Conservation (phyloP, 2,888 invertebrate genomes). For the Heteropelma amictum region DNA sequence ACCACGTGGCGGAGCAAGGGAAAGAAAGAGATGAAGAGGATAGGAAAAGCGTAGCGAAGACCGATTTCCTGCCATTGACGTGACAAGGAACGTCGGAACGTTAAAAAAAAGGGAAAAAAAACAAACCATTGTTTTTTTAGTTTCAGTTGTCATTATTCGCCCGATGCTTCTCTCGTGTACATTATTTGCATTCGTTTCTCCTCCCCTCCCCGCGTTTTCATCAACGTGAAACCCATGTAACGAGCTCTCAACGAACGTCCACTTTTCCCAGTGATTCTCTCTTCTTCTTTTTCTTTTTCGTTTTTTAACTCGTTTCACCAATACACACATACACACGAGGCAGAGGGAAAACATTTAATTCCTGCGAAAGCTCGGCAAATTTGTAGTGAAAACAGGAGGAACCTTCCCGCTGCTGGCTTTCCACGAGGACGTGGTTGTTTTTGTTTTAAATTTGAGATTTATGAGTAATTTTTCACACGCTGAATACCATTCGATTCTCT, state of each 20-base stretch:
- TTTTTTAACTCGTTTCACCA: conserved; percentile 8
- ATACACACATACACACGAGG: neutral
- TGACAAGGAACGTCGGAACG: conserved; percentile 7
- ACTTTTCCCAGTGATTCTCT: neutral
- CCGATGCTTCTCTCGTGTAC: conserved; percentile 8
- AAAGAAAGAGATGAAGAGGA: neutral
- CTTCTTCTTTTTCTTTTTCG: conserved; percentile 2
- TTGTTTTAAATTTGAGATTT: neutral
- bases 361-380: conserved; percentile 34
- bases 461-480: no score
- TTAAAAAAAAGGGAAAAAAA: conserved; percentile 33
- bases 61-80: conserved; percentile 16
- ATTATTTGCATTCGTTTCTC: neutral
- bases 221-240: conserved; percentile 17
- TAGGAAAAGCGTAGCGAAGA: neutral
- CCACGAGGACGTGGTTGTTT: no score
- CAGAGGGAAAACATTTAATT: conserved; percentile 42
- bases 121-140: conserved; percentile 29
- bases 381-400: neutral
- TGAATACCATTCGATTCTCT: no score
- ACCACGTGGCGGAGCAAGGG: conserved; percentile 2
- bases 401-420: no score
- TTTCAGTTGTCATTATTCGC: conserved; percentile 32
- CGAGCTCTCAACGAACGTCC: conserved; percentile 9
- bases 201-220: conserved; percentile 7